These are phyloP conservation scores for Triplophysa dalaica DNA, from an alignment of 2,113 vertebrate genomes.

Conservation along the genomic window DNA sequence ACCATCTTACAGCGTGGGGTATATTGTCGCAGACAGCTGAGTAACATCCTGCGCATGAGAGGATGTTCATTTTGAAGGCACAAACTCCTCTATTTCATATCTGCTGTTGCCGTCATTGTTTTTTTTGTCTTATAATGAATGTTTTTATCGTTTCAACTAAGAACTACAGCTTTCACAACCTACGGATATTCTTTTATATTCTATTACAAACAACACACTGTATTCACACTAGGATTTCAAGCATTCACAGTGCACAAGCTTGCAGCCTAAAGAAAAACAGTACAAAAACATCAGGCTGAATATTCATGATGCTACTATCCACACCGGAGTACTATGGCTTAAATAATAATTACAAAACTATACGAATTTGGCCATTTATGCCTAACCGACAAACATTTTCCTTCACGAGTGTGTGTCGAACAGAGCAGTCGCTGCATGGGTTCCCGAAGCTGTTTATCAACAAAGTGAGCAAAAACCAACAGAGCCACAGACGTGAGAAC, in stretches of 20 bases:
- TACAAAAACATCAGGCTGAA: slow-evolving; percentile 59
- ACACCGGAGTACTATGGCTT: slow-evolving; percentile 60
- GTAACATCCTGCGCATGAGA: slow-evolving; percentile 8
- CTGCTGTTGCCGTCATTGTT: slow-evolving; percentile 42
- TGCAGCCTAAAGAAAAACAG: slow-evolving; percentile 83
- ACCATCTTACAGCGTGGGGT: neutral
- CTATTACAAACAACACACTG: slow-evolving; percentile 91
- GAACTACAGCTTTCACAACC: slow-evolving; percentile 89
- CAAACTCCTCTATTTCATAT: slow-evolving; percentile 63
- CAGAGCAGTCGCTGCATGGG: neutral
- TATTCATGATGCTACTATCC: slow-evolving; percentile 43
- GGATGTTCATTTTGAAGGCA: slow-evolving; percentile 67
- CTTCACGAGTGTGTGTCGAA: neutral
- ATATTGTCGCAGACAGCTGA: neutral
- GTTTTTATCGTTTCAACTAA: slow-evolving; percentile 74
- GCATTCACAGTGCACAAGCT: slow-evolving; percentile 96
- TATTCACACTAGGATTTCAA: slow-evolving; percentile 90
- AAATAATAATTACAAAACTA: slow-evolving; percentile 49
- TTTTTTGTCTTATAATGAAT: slow-evolving; percentile 50
- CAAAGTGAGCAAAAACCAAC: neutral
- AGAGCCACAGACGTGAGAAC: neutral
- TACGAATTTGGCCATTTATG: slow-evolving; percentile 46
- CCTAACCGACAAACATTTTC: slow-evolving; percentile 26
- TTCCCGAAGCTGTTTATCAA: slow-evolving; percentile 5
- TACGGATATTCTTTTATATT: slow-evolving; percentile 83